Evolutionary conservation across 2,113 vertebrate genomes (phyloP).

Genomic region (Morone chrysops): DNA sequence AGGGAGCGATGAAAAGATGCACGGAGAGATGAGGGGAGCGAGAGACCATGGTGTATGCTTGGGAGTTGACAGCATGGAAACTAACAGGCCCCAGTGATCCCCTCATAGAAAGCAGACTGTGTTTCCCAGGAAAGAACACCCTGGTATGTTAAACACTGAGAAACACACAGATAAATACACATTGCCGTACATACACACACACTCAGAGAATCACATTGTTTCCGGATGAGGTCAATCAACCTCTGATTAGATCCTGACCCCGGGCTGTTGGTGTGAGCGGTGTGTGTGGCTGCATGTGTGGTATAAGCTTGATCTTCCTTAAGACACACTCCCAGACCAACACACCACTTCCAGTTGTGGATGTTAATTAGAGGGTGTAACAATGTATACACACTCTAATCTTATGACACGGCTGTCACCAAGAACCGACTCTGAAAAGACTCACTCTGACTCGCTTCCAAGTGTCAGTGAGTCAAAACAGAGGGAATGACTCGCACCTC

Average conservation of each 20-base stretch:
- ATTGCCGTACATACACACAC: constrained; percentile 27
- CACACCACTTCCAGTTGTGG: constrained; percentile 42
- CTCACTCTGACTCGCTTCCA: constrained; percentile 32
- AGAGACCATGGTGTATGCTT: constrained; percentile 44
- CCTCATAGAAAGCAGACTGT: constrained; percentile 54
- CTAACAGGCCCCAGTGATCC: constrained; percentile 62
- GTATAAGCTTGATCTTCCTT: constrained; percentile 19
- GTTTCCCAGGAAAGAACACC: constrained; percentile 55
- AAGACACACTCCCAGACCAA: constrained; percentile 26
- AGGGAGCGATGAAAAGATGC: constrained; percentile 38
- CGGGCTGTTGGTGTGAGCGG: not conserved
- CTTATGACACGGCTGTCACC: constrained; percentile 44
- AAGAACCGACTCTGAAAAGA: constrained; percentile 10
- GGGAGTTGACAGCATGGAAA: constrained; percentile 81
- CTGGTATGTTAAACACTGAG: constrained; percentile 65
- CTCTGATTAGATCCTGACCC: constrained; percentile 51
- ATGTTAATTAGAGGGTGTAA: constrained; percentile 54
- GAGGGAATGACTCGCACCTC: constrained; percentile 26
- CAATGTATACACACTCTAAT: constrained; percentile 19
- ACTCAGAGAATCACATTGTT: constrained; percentile 70
- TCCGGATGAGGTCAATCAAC: constrained; percentile 70
- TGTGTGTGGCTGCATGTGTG: constrained; percentile 33
- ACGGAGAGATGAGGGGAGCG: constrained; percentile 39
- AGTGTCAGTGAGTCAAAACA: constrained; percentile 33
- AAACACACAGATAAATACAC: constrained; percentile 58